Evolutionary conservation across 2,113 vertebrate species (phyloP).

Genomic region (Solenodon paradoxus): DNA sequence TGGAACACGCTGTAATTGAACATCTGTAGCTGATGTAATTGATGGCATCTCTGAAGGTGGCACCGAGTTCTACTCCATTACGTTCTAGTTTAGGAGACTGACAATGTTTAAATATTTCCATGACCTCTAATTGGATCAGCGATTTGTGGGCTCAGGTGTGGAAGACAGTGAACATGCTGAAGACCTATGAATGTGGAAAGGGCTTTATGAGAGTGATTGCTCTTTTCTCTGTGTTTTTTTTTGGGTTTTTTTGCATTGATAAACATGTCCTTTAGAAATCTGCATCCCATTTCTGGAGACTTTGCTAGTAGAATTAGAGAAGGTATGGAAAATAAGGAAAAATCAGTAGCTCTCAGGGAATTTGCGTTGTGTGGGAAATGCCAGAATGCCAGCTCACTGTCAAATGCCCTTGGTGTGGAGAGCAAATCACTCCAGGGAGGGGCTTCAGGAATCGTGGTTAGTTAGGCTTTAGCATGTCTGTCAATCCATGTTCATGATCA

Average conservation of each 20-base stretch:
- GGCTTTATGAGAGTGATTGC: not conserved
- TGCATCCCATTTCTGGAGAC: not conserved
- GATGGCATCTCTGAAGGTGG: not conserved
- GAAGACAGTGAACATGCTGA: not conserved
- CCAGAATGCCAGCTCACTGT: not conserved
- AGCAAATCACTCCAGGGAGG: not conserved
- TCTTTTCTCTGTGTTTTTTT: not conserved
- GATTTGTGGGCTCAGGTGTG: not conserved
- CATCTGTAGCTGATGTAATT: constrained; percentile 52
- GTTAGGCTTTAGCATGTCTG: not conserved
- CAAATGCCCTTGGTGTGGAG: not conserved
- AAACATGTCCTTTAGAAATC: constrained; percentile 24
- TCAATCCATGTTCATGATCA: not conserved
- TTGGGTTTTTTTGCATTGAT: not conserved
- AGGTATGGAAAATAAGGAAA: not conserved
- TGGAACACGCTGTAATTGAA: constrained; percentile 34
- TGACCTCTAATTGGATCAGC: constrained; percentile 47
- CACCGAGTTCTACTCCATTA: not conserved
- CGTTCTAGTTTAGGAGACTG: constrained; percentile 23
- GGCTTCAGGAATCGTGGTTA: not conserved
- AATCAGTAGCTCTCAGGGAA: not conserved
- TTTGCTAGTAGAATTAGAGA: not conserved
- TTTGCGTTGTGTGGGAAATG: not conserved
- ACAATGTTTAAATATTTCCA: constrained; percentile 19
- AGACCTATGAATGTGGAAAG: not conserved